Percentiles rank a stretch among this genome's conserved stretches.
phyloP scores from a whole-genome alignment of 2,797 vertebrate species.

The Urocyon cinereoargenteus region DNA sequence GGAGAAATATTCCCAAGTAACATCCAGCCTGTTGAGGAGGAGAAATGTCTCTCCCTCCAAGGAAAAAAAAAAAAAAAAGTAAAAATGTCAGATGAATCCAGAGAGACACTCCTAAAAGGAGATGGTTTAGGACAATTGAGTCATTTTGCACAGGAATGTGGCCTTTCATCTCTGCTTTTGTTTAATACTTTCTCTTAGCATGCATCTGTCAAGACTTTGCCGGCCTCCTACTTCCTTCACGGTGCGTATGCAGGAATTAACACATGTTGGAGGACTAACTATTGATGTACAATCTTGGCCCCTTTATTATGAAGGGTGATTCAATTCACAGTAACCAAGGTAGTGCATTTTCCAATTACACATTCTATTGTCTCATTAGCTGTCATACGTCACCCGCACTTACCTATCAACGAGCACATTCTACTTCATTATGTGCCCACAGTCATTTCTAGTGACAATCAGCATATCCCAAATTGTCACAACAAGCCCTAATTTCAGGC shows the following conservation, averaged over 20 bases:
- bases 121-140: neutral
- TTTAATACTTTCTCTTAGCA: neutral
- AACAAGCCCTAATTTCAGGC: conserved; percentile 60
- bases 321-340: conserved; percentile 22
- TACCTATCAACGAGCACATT: neutral
- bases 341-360: conserved; percentile 41
- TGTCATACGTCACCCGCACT: conserved; percentile 39
- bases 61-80: neutral
- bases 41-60: neutral
- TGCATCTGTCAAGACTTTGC: neutral
- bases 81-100: neutral
- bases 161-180: neutral
- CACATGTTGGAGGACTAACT: neutral
- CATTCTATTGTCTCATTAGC: conserved; percentile 51
- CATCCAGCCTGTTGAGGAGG: neutral
- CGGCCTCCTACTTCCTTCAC: neutral
- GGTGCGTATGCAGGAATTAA: neutral
- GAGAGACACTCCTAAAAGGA: neutral
- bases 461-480: conserved; percentile 25
- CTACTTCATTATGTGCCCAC: conserved; percentile 12
- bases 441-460: conserved; percentile 46
- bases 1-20: conserved; percentile 22
- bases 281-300: neutral
- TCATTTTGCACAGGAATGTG: neutral
- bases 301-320: conserved; percentile 43